Evolutionary conservation across 2,797 vertebrate genomes (phyloP).

Genomic region (Phyllotis vaccarum): DNA sequence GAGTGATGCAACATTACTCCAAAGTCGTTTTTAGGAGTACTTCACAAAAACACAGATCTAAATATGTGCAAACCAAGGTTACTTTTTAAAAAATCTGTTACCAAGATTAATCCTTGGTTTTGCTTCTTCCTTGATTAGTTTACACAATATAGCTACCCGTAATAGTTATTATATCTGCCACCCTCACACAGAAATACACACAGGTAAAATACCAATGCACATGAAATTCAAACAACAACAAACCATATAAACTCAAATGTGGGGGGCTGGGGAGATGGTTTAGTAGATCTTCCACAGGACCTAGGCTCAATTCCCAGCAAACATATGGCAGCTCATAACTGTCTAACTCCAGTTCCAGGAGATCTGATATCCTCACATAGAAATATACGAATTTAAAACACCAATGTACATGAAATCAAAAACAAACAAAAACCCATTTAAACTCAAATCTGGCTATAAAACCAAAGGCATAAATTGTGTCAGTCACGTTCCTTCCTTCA

Average conservation of each 20-base stretch:
- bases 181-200: too few species aligned
- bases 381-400: not conserved
- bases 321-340: too few species aligned
- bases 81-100: not conserved
- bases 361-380: not conserved
- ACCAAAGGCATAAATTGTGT: slow-evolving; percentile 5
- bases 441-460: slow-evolving; percentile 51
- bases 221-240: too few species aligned
- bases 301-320: too few species aligned
- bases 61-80: not conserved
- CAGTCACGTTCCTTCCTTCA: slow-evolving; percentile 10
- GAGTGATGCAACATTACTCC: not conserved
- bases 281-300: not conserved
- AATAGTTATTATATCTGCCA: not conserved
- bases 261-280: not conserved
- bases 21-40: slow-evolving; percentile 34
- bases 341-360: too few species aligned
- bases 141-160: not conserved
- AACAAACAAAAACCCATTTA: not conserved
- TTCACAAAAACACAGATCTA: not conserved
- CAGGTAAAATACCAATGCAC: too few species aligned
- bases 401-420: not conserved
- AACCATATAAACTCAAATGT: slow-evolving; percentile 4
- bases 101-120: not conserved
- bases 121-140: not conserved